These are phyloP conservation scores for Ephialtes manifestator DNA, from an alignment of 2,888 invertebrate species.

Conservation along the genomic window DNA sequence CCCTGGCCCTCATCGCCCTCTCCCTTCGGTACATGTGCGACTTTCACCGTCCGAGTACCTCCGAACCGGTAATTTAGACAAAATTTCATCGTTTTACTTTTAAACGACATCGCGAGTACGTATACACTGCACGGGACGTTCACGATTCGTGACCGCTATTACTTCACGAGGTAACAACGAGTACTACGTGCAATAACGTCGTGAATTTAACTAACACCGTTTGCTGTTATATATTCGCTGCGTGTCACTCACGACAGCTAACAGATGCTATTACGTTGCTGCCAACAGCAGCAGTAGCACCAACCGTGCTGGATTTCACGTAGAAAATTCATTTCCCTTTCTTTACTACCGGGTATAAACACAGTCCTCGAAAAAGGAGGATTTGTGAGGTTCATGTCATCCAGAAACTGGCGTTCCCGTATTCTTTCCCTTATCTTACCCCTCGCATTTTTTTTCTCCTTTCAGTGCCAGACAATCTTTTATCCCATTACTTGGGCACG, in stretches of 20 bases:
- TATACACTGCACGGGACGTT: constrained; percentile 22
- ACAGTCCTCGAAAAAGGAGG: neutral
- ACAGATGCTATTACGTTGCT: constrained; percentile 23
- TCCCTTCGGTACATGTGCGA: neutral
- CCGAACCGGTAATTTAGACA: constrained; percentile 50
- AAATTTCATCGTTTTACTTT: constrained; percentile 55
- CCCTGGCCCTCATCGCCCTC: constrained; percentile 15
- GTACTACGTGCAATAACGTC: constrained; percentile 28
- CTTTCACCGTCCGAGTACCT: neutral
- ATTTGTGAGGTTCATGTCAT: neutral
- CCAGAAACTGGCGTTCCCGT: neutral
- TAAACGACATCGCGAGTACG: constrained; percentile 42
- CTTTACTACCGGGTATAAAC: constrained; percentile 8
- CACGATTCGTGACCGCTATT: constrained; percentile 42
- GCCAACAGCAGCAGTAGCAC: neutral
- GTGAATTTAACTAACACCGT: constrained; percentile 17
- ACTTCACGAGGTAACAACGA: neutral
- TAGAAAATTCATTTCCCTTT: constrained; percentile 18
- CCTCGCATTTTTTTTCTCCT: neutral
- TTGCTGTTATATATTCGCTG: constrained; percentile 22
- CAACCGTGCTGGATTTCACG: constrained; percentile 2
- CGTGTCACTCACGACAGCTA: constrained; percentile 35
- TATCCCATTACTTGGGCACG: neutral
- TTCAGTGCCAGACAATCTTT: constrained; percentile 1
- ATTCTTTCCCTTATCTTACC: neutral